Percentiles rank a stretch among this genome's conserved stretches.
Evolutionary conservation across 2,113 vertebrate genomes (phyloP).

Genomic region (Siniperca knerii): DNA sequence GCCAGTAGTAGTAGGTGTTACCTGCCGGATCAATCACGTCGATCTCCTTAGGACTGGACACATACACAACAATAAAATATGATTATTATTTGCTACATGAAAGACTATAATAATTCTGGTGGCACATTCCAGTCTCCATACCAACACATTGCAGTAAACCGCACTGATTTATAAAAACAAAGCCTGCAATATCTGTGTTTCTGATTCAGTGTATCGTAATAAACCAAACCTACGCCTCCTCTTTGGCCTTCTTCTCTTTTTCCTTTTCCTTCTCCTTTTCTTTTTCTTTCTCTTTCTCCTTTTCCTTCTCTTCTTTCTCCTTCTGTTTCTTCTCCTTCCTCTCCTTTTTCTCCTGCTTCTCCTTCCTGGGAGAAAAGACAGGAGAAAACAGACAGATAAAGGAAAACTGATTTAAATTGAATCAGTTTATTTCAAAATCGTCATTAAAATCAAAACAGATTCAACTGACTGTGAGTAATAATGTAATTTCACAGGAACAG

Average conservation of each 20-base stretch:
- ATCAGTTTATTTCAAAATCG: background rate
- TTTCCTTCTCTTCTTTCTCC: slow-evolving; percentile 81
- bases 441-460: no score
- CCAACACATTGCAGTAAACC: no score
- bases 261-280: slow-evolving; percentile 72
- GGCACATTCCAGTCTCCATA: no score
- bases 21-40: slow-evolving; percentile 90
- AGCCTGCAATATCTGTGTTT: background rate
- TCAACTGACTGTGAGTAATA: no score
- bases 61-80: background rate
- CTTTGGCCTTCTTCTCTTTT: slow-evolving; percentile 84
- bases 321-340: slow-evolving; percentile 82
- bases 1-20: slow-evolving; percentile 95
- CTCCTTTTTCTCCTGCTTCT: slow-evolving; percentile 85
- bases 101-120: background rate
- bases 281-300: slow-evolving; percentile 79
- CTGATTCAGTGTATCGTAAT: background rate
- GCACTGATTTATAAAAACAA: no score
- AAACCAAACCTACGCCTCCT: slow-evolving; percentile 81
- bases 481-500: no score
- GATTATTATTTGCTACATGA: background rate
- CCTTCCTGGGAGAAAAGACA: slow-evolving; percentile 78
- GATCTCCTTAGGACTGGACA: slow-evolving; percentile 87
- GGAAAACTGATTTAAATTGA: background rate
- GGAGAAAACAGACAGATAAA: background rate